Evolutionary conservation across 2,797 vertebrate species (phyloP), one percentile per base, ranked within the genome.

Genomic region (Mus caroli): DNA sequence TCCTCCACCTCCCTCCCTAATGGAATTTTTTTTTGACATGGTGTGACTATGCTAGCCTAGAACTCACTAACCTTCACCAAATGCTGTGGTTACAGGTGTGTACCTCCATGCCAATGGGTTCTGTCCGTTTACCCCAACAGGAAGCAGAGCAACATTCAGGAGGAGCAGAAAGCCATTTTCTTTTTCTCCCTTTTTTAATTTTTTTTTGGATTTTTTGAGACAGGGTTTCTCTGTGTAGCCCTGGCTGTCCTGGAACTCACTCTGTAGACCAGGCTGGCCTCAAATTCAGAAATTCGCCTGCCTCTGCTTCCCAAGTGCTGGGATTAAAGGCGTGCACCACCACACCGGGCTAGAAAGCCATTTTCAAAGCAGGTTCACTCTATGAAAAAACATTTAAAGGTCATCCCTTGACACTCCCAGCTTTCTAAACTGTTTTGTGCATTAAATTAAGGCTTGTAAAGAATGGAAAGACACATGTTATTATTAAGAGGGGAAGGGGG

Each of bases 401-500:
- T 79, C 93, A 43, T 84, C 46, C 31, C 46, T 84, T 90, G 89
- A 88, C 28, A 85, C 11, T 58, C 76, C 78, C 54, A 77, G n/a
- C 5, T 92, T 97, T 95, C 96, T 56, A 80, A 93, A 76, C 1
- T 92, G 37, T 82, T 95, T 58, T 37, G 54, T 77, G 75, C 13
- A 93, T 83, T 94, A 94, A 92, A 93, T 43, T 76, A 90, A 84
- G 40, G 24, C 50, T 89, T 94, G 62, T 54, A 82, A 88, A 71
- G 26, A 89, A 92, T 37, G 26, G 80, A 22, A 31, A 94, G 89
- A 91, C 22, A 69, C 62, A n/a, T 24, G 31, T 69, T 46, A 67
- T 22, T 24, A n/a, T 10, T 67, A 85, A 50, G 43, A n/a, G 40
- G 4, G n/a, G 24, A 26, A 58, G 26, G n/a, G 24, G 24, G 77